phyloP scores from a whole-genome alignment of 2,888 invertebrate species.

The Girardia tigrina region DNA sequence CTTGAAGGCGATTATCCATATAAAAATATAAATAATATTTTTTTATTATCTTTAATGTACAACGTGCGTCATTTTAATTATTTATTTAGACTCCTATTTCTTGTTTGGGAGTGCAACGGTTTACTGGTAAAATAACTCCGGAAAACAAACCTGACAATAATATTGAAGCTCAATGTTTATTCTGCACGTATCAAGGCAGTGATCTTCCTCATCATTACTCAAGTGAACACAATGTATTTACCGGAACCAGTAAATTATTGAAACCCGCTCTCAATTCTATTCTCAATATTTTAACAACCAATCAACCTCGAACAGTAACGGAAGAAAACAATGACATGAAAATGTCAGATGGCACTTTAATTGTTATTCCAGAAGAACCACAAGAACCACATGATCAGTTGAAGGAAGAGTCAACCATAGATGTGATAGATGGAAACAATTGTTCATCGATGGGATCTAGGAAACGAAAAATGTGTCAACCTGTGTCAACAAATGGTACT shows the following conservation, averaged over 20 bases:
- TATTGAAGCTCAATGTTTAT: constrained; percentile 20
- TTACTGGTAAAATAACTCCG: neutral
- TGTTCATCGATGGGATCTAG: neutral
- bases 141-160: neutral
- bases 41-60: too few relatives aligned
- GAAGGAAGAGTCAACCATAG: neutral
- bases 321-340: neutral
- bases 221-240: constrained; percentile 18
- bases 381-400: neutral
- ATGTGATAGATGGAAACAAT: neutral
- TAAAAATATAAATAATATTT: too few relatives aligned
- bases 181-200: constrained; percentile 11
- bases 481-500: constrained; percentile 5
- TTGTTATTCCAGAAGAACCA: constrained; percentile 11
- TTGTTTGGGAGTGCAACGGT: neutral
- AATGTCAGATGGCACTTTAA: constrained; percentile 2
- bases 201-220: constrained; percentile 23
- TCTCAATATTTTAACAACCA: constrained; percentile 1
- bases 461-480: constrained; percentile 4
- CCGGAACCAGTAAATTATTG: constrained; percentile 8
- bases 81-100: neutral
- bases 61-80: too few relatives aligned
- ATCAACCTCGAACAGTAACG: neutral
- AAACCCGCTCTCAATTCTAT: constrained; percentile 23
- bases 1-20: too few relatives aligned